Conservation (phyloP, 2,113 vertebrate genomes). For the Gnathonemus longibarbis region DNA sequence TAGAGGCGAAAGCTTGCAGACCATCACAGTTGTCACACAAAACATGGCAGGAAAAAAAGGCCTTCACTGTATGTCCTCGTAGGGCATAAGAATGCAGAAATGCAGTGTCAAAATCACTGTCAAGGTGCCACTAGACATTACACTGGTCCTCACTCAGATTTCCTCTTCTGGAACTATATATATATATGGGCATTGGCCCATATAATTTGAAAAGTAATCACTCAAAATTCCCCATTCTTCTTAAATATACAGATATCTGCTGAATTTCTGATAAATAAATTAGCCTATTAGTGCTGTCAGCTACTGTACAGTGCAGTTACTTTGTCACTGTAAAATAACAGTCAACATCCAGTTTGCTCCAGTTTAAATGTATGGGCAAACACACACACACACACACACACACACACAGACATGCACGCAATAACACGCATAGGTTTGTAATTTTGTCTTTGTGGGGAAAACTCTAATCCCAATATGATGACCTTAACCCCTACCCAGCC, state of each 20-base stretch:
- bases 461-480: too few relatives aligned
- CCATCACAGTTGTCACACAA: not conserved
- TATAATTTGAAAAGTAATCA: not conserved
- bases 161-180: not conserved
- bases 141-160: not conserved
- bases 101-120: not conserved
- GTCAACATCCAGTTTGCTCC: not conserved
- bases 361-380: not conserved
- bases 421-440: too few relatives aligned
- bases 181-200: not conserved
- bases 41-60: not conserved
- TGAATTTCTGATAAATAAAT: not conserved
- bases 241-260: not conserved
- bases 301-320: not conserved
- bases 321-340: not conserved
- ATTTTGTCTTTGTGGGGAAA: too few relatives aligned
- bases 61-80: not conserved
- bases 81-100: not conserved
- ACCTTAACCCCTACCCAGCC: not conserved
- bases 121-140: not conserved
- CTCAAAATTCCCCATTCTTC: not conserved
- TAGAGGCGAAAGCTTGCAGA: not conserved
- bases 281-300: not conserved
- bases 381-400: not conserved
- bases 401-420: too few relatives aligned